These are phyloP conservation scores for Drosophila ezoana DNA, from an alignment of 2,888 invertebrate species.

Conservation along the genomic window DNA sequence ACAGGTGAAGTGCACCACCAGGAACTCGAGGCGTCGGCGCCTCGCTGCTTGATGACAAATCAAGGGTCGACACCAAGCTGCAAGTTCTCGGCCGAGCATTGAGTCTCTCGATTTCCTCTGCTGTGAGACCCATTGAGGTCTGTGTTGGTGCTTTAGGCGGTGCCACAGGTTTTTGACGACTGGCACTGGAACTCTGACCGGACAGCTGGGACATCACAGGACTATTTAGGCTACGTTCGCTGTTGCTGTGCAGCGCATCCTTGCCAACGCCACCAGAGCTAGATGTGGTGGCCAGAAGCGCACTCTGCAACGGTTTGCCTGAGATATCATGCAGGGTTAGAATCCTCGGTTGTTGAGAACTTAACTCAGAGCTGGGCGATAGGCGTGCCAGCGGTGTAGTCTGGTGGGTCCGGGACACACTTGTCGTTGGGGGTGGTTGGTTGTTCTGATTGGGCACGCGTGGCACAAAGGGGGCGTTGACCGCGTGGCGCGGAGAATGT, in stretches of 20 bases:
- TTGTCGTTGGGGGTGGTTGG: conserved; percentile 88
- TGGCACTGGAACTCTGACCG: conserved; percentile 93
- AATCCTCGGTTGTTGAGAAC: conserved; percentile 95
- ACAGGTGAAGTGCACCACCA: conserved; percentile 89
- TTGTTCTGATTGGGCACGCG: conserved; percentile 89
- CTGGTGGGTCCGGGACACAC: conserved; percentile 91
- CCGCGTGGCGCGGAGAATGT: conserved; percentile 90
- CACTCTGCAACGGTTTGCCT: conserved; percentile 95
- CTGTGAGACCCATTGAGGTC: conserved; percentile 93
- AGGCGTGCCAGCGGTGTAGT: conserved; percentile 95
- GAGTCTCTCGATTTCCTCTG: conserved; percentile 96
- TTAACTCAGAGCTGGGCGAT: conserved; percentile 96
- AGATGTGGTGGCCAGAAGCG: conserved; percentile 94
- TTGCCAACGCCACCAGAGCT: conserved; percentile 95
- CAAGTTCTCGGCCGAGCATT: conserved; percentile 95
- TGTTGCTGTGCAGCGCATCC: conserved; percentile 95
- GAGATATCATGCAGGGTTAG: conserved; percentile 97
- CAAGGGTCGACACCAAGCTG: conserved; percentile 95
- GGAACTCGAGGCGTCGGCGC: conserved; percentile 91
- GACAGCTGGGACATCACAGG: conserved; percentile 96
- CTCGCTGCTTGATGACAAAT: conserved; percentile 96
- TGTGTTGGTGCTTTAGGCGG: conserved; percentile 90
- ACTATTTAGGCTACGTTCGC: conserved; percentile 95
- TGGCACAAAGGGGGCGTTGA: conserved; percentile 89
- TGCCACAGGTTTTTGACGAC: conserved; percentile 89